Base-by-base conservation (phyloP, 2,888 invertebrate species). In the Troglohyphantes excavatus region DNA sequence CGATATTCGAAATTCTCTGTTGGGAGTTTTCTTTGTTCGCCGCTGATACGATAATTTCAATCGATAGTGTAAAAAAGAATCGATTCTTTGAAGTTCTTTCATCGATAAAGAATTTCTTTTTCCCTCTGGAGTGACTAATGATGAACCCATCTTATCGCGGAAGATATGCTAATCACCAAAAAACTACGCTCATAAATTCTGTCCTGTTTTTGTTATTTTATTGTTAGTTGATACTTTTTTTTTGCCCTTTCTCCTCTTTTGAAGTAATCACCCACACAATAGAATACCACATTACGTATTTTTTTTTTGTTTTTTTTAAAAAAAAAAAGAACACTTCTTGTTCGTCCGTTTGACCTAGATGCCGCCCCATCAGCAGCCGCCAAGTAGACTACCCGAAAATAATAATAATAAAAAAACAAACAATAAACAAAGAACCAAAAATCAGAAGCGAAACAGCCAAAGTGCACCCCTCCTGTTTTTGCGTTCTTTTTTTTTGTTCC, bases 141-240 rank as follows among this genome's bases (percentile, higher is more conserved):
- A 83, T 73, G 73, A 73, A 83, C 27, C n/a, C 73, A 27, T 63
- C 68, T 73, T 61, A 63, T 83, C 73, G 83, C 43, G 73, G 65
- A 73, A 83, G 83, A 83, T 83, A 83, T 83, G 83, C 83, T 83
- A 83, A 83, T 83, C 73, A 83, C 83, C 83, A 73, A 83, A 83
- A 83, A 83, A 83, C 83, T 72, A n/a, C 29, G 63, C 83, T 73
- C 83, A 73, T 73, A 83, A 72, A 83, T 73, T 83, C 73, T 63
- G 73, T 83, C 83, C 65, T 61, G 61, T 73, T 83, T 33, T 83
- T 73, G 63, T 73, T 83, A 63, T 79, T 72, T 68, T 72, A 72
- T 72, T 72, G 23, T 46, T 19, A 26, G 23, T 33, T 68, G 19
- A 17, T 75, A 33, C 26, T 67, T 29, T 68, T 68, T 29, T 68